A percentile compares a stretch with the other conserved stretches of the same genome.
phyloP scores from a whole-genome alignment of 2,113 vertebrate species.

The Paraplagusia blochii region DNA sequence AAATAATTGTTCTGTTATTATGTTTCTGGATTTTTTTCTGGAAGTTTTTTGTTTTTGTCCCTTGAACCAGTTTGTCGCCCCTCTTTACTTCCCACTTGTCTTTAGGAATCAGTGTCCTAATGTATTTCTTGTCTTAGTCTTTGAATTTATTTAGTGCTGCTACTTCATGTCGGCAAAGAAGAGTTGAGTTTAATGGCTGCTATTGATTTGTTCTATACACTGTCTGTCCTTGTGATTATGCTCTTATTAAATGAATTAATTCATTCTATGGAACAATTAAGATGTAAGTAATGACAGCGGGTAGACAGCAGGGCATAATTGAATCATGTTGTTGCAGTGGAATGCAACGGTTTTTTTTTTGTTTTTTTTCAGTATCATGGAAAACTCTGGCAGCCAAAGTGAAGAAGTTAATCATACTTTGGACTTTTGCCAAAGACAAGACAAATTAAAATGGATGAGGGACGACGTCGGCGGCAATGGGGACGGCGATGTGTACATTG shows the following conservation, averaged over 20 bases:
- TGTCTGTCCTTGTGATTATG: slow-evolving; percentile 14
- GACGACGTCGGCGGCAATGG: too few species aligned
- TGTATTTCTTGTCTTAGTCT: slow-evolving; percentile 14
- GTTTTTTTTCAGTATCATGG: not conserved
- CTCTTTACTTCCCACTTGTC: too few species aligned
- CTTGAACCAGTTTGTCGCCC: too few species aligned
- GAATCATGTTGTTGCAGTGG: not conserved
- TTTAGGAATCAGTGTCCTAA: slow-evolving; percentile 29
- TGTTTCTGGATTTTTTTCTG: too few species aligned
- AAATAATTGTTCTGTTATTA: too few species aligned
- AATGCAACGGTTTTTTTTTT: not conserved
- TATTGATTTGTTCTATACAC: slow-evolving; percentile 8
- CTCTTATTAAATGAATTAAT: slow-evolving; percentile 4
- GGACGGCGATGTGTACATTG: too few species aligned
- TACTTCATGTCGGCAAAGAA: slow-evolving; percentile 17
- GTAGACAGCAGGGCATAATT: slow-evolving; percentile 1
- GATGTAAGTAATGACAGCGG: not conserved
- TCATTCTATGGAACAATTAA: slow-evolving; percentile 4
- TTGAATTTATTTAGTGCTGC: slow-evolving; percentile 33
- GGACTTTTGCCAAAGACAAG: not conserved
- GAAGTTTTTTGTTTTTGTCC: too few species aligned
- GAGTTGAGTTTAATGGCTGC: not conserved
- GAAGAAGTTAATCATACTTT: not conserved
- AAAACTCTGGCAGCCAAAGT: not conserved
- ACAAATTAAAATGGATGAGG: not conserved